phyloP scores from a whole-genome alignment of 2,888 invertebrate genomes.

The Aromia moschata region DNA sequence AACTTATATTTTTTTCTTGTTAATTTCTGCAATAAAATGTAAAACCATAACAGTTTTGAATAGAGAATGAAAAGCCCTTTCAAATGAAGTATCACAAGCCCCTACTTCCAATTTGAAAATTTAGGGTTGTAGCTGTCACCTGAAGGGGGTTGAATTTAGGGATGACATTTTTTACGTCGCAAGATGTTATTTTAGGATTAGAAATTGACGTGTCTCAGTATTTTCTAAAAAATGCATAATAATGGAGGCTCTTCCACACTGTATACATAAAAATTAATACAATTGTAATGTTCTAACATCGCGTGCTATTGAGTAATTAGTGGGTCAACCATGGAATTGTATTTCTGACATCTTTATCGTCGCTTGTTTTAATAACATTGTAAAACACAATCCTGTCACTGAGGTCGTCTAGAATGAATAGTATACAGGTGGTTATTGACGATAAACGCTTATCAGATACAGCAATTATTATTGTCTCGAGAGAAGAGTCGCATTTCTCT shows the following conservation, averaged over 20 bases:
- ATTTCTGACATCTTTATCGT: slow-evolving; percentile 10
- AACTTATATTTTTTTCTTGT: no score
- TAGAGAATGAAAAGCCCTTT: no score
- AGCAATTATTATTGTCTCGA: neutral
- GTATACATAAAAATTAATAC: slow-evolving; percentile 1
- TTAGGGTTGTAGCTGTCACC: no score
- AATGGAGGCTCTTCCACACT: neutral
- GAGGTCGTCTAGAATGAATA: neutral
- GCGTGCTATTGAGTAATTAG: neutral
- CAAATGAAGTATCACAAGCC: no score
- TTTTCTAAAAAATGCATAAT: no score
- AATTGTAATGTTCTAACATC: neutral
- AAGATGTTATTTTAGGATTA: no score
- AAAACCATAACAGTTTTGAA: no score
- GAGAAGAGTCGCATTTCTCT: neutral
- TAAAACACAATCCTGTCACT: neutral
- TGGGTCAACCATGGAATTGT: slow-evolving; percentile 1
- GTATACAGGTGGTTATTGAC: neutral
- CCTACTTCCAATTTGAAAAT: no score
- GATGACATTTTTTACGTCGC: no score
- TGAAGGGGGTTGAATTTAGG: no score
- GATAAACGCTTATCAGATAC: neutral
- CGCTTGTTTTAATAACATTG: neutral
- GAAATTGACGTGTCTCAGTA: no score
- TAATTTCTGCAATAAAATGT: no score